Conservation (phyloP, 2,113 vertebrate species). For the Brachionichthys hirsutus region DNA sequence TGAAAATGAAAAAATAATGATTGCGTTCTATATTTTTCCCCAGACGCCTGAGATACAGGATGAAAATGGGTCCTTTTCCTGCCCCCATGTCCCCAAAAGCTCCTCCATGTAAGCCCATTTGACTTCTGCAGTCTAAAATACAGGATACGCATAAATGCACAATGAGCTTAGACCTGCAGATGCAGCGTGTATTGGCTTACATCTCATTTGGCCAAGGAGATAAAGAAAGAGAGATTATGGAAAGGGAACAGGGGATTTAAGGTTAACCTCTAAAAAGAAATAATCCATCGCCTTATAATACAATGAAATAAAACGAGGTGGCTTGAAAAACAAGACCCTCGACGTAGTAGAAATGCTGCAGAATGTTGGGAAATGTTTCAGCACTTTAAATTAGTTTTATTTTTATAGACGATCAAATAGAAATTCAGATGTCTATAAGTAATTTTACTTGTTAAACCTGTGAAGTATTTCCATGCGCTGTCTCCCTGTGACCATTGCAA, state of each 20-base stretch:
- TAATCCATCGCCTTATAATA: slow-evolving; percentile 34
- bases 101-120: slow-evolving; percentile 80
- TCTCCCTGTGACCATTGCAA: no score
- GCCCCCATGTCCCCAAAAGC: slow-evolving; percentile 76
- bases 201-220: slow-evolving; percentile 21
- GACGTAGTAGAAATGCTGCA: no score
- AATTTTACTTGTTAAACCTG: no score
- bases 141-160: slow-evolving; percentile 5
- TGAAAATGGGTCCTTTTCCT: slow-evolving; percentile 80
- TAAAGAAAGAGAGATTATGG: slow-evolving; percentile 42
- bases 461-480: no score
- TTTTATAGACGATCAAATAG: no score
- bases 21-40: neutral
- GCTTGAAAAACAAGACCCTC: neutral
- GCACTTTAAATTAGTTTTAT: no score
- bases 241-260: slow-evolving; percentile 15
- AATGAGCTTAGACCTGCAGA: slow-evolving; percentile 12
- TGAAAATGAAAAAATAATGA: neutral
- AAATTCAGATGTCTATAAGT: no score
- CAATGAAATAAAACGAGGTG: slow-evolving; percentile 27
- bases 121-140: neutral
- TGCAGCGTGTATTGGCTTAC: neutral
- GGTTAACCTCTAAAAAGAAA: slow-evolving; percentile 30
- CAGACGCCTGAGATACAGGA: slow-evolving; percentile 87
- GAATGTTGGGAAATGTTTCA: no score